A percentile compares a stretch with the other conserved stretches of the same genome.
Conservation (phyloP, 2,113 vertebrate genomes). For the Charadrius vociferus region DNA sequence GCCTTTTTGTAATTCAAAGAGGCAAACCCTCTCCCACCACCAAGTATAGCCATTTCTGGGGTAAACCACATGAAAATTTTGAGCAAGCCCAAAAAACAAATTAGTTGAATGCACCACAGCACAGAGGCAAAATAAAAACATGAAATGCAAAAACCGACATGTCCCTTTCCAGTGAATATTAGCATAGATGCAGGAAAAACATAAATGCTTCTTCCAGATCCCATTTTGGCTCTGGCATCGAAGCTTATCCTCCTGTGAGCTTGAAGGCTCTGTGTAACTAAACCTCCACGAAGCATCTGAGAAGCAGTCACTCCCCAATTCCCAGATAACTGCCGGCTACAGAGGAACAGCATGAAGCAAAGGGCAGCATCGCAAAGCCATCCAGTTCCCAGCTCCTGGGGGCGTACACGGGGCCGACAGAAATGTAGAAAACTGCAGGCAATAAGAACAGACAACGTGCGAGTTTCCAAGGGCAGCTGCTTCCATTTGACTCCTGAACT, state of each 20-base stretch:
- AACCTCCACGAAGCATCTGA: not conserved
- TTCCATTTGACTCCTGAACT: not conserved
- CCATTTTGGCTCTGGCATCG: not conserved
- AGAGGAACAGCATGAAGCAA: not conserved
- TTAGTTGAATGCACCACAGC: not conserved
- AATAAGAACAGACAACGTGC: not conserved
- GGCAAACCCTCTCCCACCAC: not conserved
- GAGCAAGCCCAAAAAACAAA: not conserved
- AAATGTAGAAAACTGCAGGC: not conserved
- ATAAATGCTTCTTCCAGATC: not conserved
- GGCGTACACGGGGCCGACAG: not conserved
- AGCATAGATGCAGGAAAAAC: not conserved
- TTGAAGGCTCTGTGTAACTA: not conserved
- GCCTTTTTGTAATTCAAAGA: not conserved
- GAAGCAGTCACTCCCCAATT: not conserved
- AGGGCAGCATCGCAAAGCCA: not conserved
- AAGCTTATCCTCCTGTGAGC: not conserved
- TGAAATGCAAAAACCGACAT: not conserved
- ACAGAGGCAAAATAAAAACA: not conserved
- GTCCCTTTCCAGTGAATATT: not conserved
- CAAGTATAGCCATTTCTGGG: not conserved
- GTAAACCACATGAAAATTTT: not conserved
- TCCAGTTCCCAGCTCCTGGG: not conserved
- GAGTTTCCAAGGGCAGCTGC: not conserved
- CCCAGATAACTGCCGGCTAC: not conserved